These are phyloP conservation scores for Piaya cayana DNA, from an alignment of 2,113 vertebrate genomes.

Conservation along the genomic window DNA sequence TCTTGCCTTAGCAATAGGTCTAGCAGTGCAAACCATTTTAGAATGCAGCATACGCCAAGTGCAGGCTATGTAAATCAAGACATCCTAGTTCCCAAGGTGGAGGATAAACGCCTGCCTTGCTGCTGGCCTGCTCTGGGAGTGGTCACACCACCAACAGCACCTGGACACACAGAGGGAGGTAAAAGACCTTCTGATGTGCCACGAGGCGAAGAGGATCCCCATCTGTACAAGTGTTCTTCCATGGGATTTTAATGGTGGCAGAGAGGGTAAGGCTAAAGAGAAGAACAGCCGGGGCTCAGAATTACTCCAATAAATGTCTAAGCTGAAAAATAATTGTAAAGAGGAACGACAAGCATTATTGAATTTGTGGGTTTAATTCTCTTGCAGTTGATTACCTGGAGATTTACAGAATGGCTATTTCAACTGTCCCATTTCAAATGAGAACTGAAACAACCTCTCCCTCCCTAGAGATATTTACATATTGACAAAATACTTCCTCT, in stretches of 20 bases:
- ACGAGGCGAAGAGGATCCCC: not conserved
- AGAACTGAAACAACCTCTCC: not conserved
- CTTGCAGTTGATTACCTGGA: not conserved
- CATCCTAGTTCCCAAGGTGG: not conserved
- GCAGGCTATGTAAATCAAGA: fast-evolving
- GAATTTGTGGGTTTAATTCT: conserved; percentile 1
- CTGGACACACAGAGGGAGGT: not conserved
- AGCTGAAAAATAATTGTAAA: not conserved
- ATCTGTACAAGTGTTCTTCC: not conserved
- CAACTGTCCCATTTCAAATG: not conserved
- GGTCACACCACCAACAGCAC: not conserved
- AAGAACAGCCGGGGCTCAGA: not conserved
- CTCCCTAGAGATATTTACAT: not conserved
- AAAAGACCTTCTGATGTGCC: not conserved
- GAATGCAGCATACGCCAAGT: not conserved
- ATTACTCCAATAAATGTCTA: not conserved
- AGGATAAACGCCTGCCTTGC: not conserved
- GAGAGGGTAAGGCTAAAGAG: fast-evolving
- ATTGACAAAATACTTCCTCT: not conserved
- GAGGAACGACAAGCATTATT: not conserved
- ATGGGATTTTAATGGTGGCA: not conserved
- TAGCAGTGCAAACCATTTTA: fast-evolving
- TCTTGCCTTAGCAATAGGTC: not conserved
- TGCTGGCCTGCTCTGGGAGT: not conserved
- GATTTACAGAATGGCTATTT: not conserved